Evolutionary conservation across 2,113 vertebrate genomes (phyloP), one percentile per base, ranked within the genome.

Genomic region (Oncorhynchus mykiss): DNA sequence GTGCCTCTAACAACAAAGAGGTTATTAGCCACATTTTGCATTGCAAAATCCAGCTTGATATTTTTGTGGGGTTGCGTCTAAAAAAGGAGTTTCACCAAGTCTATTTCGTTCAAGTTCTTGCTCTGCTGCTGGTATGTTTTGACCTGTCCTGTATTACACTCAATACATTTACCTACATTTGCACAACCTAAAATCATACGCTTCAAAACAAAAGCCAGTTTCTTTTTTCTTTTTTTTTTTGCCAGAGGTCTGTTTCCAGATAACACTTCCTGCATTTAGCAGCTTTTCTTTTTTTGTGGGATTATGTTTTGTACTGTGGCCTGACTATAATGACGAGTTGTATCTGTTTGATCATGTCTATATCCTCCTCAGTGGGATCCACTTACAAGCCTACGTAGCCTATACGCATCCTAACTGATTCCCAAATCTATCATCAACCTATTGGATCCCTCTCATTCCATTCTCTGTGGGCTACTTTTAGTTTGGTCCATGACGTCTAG

Each of bases 351-450:
- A 79, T 90, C 86, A 93, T 88, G 85, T 79, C 70, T 78, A 65
- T 81, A 81, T 82, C 82, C 81, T 88, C 81, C 77, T 80, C 64
- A 54, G 51, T 5, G 51, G 51, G 18, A 54, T 54, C 51, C 51
- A 14, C 51, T 54, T 54, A 54, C 13, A 16, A 18, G 51, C 3
- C 51, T 18, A 18, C 16, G 16, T 54, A 74, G 59, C 31, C 67
- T 68, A 18, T 60, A 80, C 68, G 74, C 82, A 73, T 75, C 80
- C 54, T 22, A 86, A 82, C 83, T 87, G 79, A 90, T 84, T 88
- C 82, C 80, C 78, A 89, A 85, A 91, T 92, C 85, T 85, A 80
- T 86, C 87, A 86, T 89, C 85, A 81, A 82, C 80, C 72, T 81
- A 78, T 82, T 22, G 71, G 81, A 85, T 85, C 86, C 82, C 74